Evolutionary conservation across 2,888 invertebrate species (phyloP).

Genomic region (Bombylius major): DNA sequence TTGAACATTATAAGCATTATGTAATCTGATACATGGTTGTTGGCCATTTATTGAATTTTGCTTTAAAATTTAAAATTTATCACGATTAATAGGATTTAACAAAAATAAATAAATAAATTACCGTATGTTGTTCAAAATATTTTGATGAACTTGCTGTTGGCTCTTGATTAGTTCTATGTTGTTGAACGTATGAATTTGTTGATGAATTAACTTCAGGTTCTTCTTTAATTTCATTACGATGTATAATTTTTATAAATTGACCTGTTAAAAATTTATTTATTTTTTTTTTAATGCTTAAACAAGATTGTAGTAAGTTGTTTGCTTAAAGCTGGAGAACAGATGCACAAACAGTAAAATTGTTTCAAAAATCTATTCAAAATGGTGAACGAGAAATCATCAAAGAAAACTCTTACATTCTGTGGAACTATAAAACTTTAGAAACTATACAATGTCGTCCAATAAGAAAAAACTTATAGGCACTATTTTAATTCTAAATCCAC

Average conservation of each 20-base stretch:
- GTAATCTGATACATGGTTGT: conserved; percentile 4
- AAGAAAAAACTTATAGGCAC: no score
- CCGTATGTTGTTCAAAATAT: conserved; percentile 9
- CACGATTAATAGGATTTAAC: no score
- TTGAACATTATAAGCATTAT: conserved; percentile 26
- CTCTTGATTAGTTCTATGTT: conserved; percentile 2
- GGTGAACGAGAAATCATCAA: no score
- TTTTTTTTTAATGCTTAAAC: no score
- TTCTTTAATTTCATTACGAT: conserved; percentile 28
- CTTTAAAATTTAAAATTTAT: neutral
- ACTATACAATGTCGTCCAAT: no score
- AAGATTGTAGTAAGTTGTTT: no score
- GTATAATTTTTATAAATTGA: conserved; percentile 30
- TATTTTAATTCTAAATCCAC: no score
- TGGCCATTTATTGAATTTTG: neutral
- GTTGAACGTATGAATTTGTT: conserved; percentile 5
- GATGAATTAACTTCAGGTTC: conserved; percentile 18
- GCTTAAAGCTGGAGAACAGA: no score
- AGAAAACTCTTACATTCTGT: no score
- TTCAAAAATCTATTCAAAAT: no score
- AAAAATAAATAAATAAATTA: neutral
- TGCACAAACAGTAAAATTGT: no score
- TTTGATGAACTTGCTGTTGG: conserved; percentile 5
- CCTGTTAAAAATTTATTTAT: conserved; percentile 17
- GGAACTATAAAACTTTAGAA: no score